Evolutionary conservation across 2,113 vertebrate species (phyloP), one percentile per base, ranked within the genome.

Genomic region (Hippoglossus stenolepis): DNA sequence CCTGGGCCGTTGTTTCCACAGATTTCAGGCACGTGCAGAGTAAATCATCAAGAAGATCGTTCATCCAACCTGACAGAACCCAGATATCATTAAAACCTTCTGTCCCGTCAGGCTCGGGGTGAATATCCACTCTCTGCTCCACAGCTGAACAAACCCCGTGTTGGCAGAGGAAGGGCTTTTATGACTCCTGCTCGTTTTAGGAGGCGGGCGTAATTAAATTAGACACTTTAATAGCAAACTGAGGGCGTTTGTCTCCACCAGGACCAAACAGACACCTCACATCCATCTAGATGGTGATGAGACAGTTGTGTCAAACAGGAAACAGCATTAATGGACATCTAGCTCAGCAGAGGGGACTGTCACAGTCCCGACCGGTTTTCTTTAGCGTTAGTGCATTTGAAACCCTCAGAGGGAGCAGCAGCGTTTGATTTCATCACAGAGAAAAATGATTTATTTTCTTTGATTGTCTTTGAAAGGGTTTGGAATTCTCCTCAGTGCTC

Each of bases 401-500:
- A 38, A 60, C 43, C 28, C 5, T 31, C 45, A 13, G 13, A 47
- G 15, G 40, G 2, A 40, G 40, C 40, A 40, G 15, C 45, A 17
- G 13, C 15, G 15, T 47, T 47, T 17, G 45, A 59, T 71, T 70
- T 0, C 2, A 60, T 65, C 45, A 73, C 4, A 70, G 20, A 38
- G n/a, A 40, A 18, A 21, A 5, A 17, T 26, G 18, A 45, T 5
- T 53, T 53, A 2, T 65, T 65, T 24, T 62, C 26, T 80, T 76
- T 83, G 82, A 74, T 84, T 62, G 11, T 65, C 59, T 2, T 20
- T 77, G 53, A 65, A 71, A 40, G 47, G 17, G 54, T 57, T 35
- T 53, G 47, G 31, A 58, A 38, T 24, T 24, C 24, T 24, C 24
- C 24, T 24, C 24, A 65, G 45, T 31, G 51, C 43, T 77, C 5